Evolutionary conservation across 2,113 vertebrate species (phyloP), one percentile per base, ranked within the genome.

Genomic region (Hirundichthys speculiger): DNA sequence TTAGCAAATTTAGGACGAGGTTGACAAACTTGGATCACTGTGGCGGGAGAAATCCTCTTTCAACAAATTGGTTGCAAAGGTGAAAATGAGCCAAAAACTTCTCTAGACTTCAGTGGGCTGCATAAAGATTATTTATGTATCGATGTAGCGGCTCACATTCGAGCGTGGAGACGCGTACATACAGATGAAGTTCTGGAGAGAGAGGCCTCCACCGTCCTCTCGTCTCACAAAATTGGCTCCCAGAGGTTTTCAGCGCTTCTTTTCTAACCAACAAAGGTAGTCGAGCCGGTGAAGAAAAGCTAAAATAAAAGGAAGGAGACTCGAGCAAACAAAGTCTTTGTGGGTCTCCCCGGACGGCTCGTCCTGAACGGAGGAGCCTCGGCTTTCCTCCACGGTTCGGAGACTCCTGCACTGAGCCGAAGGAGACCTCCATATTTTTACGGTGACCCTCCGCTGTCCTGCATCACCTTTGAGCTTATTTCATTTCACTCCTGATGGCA

Each of bases 1-100:
- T 91, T 81, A 89, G 86, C 79, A 58, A 87, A 88, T 85, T 85
- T 83, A 73, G 66, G 75, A 84, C 60, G 56, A 77, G 81, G 63
- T 72, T 25, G 72, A 74, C 75, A 80, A 66, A 73, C 51, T 82
- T 77, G 77, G 79, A 84, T 84, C 81, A 79, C 57, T 75, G 66
- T 71, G 70, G 58, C 14, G 16, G 48, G 41, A 24, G 46, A 51
- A 24, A 62, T 80, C 66, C 19, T 7, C 30, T 34, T 34, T 34
- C 30, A 40, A 63, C 58, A 67, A 77, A 79, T n/a, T 64, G 34
- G 60, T 65, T 69, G 72, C 58, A 68, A 78, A 62, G 63, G 70
- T 77, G 41, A 69, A 83, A 75, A 60, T 54, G 54, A 45, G 40
- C 6, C 2, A 34, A 27, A 8, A 27, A 27, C 8, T n/a, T n/a